A percentile compares a stretch with the other conserved stretches of the same genome.
These are phyloP conservation scores for Drosophila pectinifera DNA, from an alignment of 1,140 invertebrate species.

Conservation along the genomic window DNA sequence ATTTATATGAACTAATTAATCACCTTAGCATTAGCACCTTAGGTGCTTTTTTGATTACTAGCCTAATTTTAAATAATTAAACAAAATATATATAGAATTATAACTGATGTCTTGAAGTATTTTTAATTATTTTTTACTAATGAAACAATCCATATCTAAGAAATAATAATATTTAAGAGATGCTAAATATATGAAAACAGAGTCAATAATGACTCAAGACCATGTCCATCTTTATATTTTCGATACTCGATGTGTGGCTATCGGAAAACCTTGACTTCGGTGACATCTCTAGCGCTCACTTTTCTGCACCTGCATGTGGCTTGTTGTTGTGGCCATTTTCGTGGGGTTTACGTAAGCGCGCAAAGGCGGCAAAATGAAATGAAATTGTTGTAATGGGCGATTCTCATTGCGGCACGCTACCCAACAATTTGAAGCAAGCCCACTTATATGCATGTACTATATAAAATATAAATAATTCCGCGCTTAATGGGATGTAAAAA, in stretches of 20 bases:
- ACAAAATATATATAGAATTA: too few relatives aligned
- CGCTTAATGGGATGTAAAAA: conserved; percentile 6
- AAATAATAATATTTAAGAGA: too few relatives aligned
- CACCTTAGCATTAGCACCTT: too few relatives aligned
- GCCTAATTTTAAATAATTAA: too few relatives aligned
- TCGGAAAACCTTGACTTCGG: neutral
- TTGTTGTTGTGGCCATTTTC: conserved; percentile 37
- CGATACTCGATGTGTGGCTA: neutral
- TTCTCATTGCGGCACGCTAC: conserved; percentile 76
- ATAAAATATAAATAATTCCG: conserved; percentile 11
- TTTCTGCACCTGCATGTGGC: conserved; percentile 43
- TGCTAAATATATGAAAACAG: too few relatives aligned
- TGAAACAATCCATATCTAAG: too few relatives aligned
- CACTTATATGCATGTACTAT: neutral
- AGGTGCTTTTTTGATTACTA: too few relatives aligned
- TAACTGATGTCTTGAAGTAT: too few relatives aligned
- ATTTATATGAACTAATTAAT: too few relatives aligned
- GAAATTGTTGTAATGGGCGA: conserved; percentile 81
- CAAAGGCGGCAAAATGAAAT: conserved; percentile 78
- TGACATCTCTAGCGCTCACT: conserved; percentile 34
- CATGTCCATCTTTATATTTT: neutral
- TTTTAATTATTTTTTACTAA: too few relatives aligned
- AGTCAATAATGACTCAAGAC: too few relatives aligned
- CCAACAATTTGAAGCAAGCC: conserved; percentile 19
- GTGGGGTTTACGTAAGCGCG: conserved; percentile 72